Conservation (phyloP, 1,140 invertebrate species). For the Brachionus koreanus region DNA sequence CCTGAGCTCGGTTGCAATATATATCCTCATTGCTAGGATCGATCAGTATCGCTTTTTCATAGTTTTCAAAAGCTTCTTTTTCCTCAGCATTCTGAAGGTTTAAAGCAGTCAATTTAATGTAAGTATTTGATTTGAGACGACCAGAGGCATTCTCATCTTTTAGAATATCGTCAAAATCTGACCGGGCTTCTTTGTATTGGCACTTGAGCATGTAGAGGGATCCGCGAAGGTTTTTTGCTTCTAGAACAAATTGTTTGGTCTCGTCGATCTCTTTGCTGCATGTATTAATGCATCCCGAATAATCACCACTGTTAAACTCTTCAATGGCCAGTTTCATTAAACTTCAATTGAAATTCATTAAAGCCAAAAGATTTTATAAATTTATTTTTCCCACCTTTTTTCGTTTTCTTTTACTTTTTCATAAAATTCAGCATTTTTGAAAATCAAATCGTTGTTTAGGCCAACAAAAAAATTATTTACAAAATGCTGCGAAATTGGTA, state of each 20-base stretch:
- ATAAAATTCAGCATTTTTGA: constrained; percentile 40
- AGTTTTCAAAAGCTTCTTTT: constrained; percentile 68
- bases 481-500: constrained; percentile 42
- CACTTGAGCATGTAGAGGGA: constrained; percentile 30
- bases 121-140: constrained; percentile 65
- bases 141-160: not conserved
- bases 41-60: constrained; percentile 69
- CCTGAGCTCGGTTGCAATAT: constrained; percentile 73
- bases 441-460: constrained; percentile 34
- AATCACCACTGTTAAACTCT: constrained; percentile 19
- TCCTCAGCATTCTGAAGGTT: constrained; percentile 71
- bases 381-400: not conserved
- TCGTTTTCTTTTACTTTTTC: constrained; percentile 25
- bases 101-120: constrained; percentile 81
- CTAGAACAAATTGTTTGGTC: not conserved
- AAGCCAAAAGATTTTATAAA: not conserved
- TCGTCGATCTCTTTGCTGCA: constrained; percentile 27
- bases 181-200: constrained; percentile 10
- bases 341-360: not conserved
- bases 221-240: constrained; percentile 42
- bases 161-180: constrained; percentile 24
- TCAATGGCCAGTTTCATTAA: constrained; percentile 31
- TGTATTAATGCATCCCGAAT: not conserved
- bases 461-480: constrained; percentile 43
- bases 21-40: constrained; percentile 77